Base-by-base conservation (phyloP, 2,113 vertebrate species). In the Nerophis lumbriciformis region DNA sequence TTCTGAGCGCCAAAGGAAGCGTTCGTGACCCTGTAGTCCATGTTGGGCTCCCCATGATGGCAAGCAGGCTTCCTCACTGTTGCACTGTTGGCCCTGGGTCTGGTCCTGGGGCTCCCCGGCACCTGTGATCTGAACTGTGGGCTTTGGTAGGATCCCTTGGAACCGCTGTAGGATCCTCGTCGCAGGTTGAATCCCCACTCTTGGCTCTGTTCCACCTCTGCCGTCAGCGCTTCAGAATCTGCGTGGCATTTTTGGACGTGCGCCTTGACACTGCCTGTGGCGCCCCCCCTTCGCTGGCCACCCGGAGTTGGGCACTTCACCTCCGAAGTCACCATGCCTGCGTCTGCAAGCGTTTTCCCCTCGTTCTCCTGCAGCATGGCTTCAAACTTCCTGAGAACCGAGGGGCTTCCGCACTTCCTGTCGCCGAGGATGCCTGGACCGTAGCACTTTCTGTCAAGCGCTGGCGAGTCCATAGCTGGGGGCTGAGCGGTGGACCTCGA, bases 11-110 rank as follows among this genome's bases (percentile, higher is more conserved):
- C 80, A 45, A 80, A 55, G 12, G 75, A 92, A 64, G 77, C 90
- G 86, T 89, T 92, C 80, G 92, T 72, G 75, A 90, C 83, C 79
- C 91, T 94, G 85, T 92, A 90, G 76, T 93, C 93, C 83, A 90
- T 91, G 65, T 92, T 91, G 51, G 91, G 90, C 38, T 94, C 91
- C 42, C 79, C 85, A 6, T 89, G 92, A 63, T 94, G 89, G 77
- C 86, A 78, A 48, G 85, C 86, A 8, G 87, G 81, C 85, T 81
- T 92, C 90, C 91, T 93, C 50, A 88, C 82, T 66, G 73, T 87
- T 55, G 71, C 84, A 11, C 85, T 85, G 57, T 80, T 76, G 5
- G 76, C 66, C 63, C 83, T 76, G 57, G 81, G 75, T 73, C 73
- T 72, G 28, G 73, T 39, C 71, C 79, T 85, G 38, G 86, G 85